Conservation (phyloP, 2,113 vertebrate genomes). For the Oenanthe oenanthe region DNA sequence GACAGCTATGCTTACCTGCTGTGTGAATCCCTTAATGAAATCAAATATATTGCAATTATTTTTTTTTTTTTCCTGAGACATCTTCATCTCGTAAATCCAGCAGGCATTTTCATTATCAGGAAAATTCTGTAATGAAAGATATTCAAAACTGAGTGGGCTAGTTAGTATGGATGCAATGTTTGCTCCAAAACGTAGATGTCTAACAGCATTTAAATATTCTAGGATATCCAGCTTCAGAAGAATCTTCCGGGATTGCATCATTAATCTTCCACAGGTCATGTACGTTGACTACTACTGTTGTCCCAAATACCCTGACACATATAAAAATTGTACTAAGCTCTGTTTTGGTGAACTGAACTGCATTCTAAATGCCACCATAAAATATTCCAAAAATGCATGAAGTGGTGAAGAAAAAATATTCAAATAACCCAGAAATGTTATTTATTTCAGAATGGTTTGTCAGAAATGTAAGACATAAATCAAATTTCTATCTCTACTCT, state of each 20-base stretch:
- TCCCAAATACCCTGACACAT: neutral
- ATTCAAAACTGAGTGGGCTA: neutral
- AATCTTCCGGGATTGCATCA: neutral
- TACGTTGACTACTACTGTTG: neutral
- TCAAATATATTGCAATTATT: neutral
- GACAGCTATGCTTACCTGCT: neutral
- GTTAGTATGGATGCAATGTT: neutral
- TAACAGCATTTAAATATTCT: neutral
- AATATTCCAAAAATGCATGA: accelerated
- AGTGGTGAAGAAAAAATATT: neutral
- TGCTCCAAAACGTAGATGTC: neutral
- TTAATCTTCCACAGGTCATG: accelerated
- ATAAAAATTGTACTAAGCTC: neutral
- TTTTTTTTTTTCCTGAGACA: neutral
- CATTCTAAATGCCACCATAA: neutral
- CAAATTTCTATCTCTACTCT: neutral
- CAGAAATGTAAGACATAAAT: neutral
- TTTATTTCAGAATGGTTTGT: neutral
- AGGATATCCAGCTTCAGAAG: neutral
- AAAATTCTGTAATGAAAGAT: neutral
- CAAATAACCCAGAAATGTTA: neutral
- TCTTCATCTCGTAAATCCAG: neutral
- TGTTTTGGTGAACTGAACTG: neutral
- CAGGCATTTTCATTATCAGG: neutral
- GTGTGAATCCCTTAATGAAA: neutral